These are phyloP conservation scores for Rhegmatorhina hoffmannsi DNA, from an alignment of 2,113 vertebrate species.

Conservation along the genomic window DNA sequence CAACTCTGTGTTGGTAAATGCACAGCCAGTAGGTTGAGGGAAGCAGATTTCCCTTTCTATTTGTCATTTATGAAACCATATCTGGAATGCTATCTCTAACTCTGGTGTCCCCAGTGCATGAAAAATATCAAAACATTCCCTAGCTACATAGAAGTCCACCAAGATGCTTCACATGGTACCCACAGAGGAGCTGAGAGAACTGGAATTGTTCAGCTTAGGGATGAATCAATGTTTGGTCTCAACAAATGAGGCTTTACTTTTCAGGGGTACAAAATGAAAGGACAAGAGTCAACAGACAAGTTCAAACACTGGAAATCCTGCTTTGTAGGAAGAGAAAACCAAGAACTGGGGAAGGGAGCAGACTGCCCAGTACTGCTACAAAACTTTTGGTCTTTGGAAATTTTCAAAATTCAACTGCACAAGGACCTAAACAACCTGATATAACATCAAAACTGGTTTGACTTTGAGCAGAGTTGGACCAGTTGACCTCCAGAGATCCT, in stretches of 20 bases:
- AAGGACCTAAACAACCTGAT: not conserved
- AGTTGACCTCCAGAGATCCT: not conserved
- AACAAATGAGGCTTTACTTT: not conserved
- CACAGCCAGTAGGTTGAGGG: not conserved
- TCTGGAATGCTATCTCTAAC: not conserved
- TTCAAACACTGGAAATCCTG: not conserved
- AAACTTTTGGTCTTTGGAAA: rapidly evolving
- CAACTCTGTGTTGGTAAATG: not conserved
- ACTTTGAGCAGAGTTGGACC: not conserved
- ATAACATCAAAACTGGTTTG: not conserved
- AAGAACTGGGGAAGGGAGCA: not conserved
- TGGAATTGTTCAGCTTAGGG: not conserved
- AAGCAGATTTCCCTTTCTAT: not conserved
- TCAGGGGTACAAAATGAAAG: not conserved
- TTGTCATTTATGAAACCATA: not conserved
- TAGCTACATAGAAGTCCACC: not conserved
- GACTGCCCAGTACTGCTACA: not conserved
- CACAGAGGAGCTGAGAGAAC: not conserved
- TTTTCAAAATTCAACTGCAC: not conserved
- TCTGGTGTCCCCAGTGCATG: not conserved
- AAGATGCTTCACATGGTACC: not conserved
- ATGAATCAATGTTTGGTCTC: not conserved
- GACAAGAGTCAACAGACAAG: not conserved
- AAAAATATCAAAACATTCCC: not conserved
- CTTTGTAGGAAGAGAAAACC: not conserved